Evolutionary conservation across 1,140 invertebrate species (phyloP).

Genomic region (Rhyzopertha dominica): DNA sequence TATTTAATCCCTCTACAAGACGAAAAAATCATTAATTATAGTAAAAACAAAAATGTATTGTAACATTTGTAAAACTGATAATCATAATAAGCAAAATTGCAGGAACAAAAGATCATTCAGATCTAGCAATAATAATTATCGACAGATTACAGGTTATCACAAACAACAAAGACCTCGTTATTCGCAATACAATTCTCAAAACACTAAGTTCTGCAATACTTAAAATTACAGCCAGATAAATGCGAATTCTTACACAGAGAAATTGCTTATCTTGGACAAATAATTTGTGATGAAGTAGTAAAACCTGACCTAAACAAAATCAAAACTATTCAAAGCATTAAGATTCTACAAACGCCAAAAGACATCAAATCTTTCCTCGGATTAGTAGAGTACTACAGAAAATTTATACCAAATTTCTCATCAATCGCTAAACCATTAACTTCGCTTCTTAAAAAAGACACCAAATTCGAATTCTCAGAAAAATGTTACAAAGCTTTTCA

Average conservation of each 20-base stretch:
- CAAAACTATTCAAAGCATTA: slow-evolving; percentile 24
- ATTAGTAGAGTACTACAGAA: slow-evolving; percentile 25
- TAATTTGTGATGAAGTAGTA: slow-evolving; percentile 21
- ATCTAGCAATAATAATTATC: not conserved
- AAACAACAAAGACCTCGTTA: too few relatives aligned
- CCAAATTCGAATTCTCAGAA: not conserved
- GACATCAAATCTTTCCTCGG: slow-evolving; percentile 32
- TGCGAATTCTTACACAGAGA: slow-evolving; percentile 19
- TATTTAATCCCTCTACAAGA: slow-evolving; percentile 9
- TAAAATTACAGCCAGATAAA: slow-evolving; percentile 1
- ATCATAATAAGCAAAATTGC: not conserved
- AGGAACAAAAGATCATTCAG: slow-evolving; percentile 1
- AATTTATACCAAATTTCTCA: slow-evolving; percentile 26
- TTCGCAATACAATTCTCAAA: too few relatives aligned
- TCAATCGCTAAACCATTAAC: slow-evolving; percentile 22
- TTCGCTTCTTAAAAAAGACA: slow-evolving; percentile 27
- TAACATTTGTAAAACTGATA: not conserved
- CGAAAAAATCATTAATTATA: not conserved
- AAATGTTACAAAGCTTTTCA: not conserved
- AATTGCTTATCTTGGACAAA: slow-evolving; percentile 34
- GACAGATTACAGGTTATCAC: too few relatives aligned
- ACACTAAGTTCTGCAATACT: too few relatives aligned
- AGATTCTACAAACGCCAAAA: slow-evolving; percentile 19
- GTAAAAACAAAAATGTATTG: not conserved
- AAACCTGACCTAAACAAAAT: slow-evolving; percentile 18